These are phyloP conservation scores for Ptychobarbus kaznakovi DNA, from an alignment of 2,797 vertebrate species.

Conservation along the genomic window DNA sequence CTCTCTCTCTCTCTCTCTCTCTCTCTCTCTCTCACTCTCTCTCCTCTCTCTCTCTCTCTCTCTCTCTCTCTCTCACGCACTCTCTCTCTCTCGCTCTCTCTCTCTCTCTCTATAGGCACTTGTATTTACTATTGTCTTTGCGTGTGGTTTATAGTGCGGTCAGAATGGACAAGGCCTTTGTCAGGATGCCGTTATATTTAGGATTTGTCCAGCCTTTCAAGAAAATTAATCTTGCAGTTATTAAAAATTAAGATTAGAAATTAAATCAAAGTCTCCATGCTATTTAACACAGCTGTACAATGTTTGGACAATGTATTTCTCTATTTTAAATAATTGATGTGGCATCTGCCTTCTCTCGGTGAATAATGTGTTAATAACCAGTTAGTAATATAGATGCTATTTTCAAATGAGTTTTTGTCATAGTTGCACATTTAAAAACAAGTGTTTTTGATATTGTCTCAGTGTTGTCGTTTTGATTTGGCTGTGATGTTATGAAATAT, in stretches of 20 bases:
- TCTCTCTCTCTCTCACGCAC: neutral
- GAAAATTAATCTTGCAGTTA: constrained; percentile 56
- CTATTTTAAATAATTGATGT: constrained; percentile 76
- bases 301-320: neutral
- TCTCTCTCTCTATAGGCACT: constrained; percentile 75
- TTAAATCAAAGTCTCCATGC: constrained; percentile 24
- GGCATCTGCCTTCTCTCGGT: constrained; percentile 73
- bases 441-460: constrained; percentile 43
- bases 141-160: constrained; percentile 86
- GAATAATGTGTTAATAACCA: constrained; percentile 56
- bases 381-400: neutral
- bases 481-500: constrained; percentile 61
- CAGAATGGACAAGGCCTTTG: constrained; percentile 80
- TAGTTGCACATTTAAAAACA: constrained; percentile 67
- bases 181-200: constrained; percentile 78
- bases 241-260: neutral
- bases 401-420: neutral
- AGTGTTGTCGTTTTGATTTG: constrained; percentile 61
- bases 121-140: constrained; percentile 92
- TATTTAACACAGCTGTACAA: neutral
- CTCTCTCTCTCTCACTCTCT: neutral
- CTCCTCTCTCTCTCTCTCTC: neutral
- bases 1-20: constrained; percentile 43
- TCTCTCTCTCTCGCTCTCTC: constrained; percentile 24
- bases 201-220: constrained; percentile 63